Conservation (phyloP, 2,113 vertebrate genomes). For the Mastomys coucha region DNA sequence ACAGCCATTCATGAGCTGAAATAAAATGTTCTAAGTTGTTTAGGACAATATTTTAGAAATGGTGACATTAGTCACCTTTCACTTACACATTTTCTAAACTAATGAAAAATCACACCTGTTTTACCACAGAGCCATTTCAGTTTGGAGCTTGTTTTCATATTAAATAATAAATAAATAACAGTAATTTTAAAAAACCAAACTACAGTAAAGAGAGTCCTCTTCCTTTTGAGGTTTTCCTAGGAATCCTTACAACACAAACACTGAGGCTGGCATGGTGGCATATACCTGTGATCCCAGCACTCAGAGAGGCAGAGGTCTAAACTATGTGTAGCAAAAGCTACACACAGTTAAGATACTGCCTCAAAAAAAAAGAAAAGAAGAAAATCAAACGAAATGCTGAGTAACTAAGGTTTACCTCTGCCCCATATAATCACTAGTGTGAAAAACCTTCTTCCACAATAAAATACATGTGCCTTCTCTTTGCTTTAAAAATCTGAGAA, state of each 20-base stretch:
- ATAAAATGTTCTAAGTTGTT: slow-evolving; percentile 79
- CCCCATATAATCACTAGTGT: slow-evolving; percentile 48
- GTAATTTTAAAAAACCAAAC: slow-evolving; percentile 51
- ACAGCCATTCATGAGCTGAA: slow-evolving; percentile 83
- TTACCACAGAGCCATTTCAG: slow-evolving; percentile 74
- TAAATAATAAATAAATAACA: slow-evolving; percentile 82
- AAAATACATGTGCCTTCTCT: slow-evolving; percentile 54
- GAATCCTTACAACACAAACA: slow-evolving; percentile 56
- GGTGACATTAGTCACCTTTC: slow-evolving; percentile 66
- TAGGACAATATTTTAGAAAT: slow-evolving; percentile 75
- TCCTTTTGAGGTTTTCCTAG: slow-evolving; percentile 61
- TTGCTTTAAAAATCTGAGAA: slow-evolving; percentile 68
- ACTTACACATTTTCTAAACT: slow-evolving; percentile 68
- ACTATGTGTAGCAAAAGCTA: background rate
- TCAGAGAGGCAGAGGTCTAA: background rate
- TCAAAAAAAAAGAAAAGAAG: background rate
- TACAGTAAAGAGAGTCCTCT: slow-evolving; percentile 52
- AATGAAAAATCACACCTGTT: slow-evolving; percentile 75
- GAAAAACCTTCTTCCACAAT: slow-evolving; percentile 56
- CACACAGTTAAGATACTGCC: background rate
- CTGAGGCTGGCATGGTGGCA: background rate
- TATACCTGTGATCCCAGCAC: background rate
- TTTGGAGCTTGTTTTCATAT: slow-evolving; percentile 75
- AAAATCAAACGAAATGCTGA: background rate
- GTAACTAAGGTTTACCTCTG: slow-evolving; percentile 51